phyloP scores from a whole-genome alignment of 1,140 invertebrate genomes.

The Drosophila nasuta region DNA sequence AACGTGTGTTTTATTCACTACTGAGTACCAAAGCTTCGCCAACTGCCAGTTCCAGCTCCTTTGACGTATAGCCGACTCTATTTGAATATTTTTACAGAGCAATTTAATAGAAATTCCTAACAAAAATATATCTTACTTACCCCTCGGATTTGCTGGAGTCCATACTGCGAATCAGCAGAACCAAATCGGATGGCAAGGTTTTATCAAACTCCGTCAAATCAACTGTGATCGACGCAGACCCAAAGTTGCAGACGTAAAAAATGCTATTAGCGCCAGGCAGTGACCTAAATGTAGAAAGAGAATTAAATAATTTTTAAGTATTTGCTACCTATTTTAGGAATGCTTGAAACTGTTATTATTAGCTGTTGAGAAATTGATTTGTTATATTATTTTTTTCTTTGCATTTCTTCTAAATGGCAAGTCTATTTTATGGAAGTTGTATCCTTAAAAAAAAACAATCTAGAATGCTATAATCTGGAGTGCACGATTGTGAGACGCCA shows the following conservation, averaged over 20 bases:
- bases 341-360: no score
- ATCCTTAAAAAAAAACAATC: no score
- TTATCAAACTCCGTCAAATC: conserved; percentile 60
- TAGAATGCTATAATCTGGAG: no score
- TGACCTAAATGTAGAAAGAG: neutral
- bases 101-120: neutral
- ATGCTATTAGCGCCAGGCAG: conserved; percentile 36
- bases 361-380: no score
- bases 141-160: conserved; percentile 47
- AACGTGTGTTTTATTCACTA: conserved; percentile 19
- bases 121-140: conserved; percentile 25
- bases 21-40: conserved; percentile 59
- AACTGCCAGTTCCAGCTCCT: conserved; percentile 13
- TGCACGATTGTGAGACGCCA: no score
- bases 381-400: no score
- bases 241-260: conserved; percentile 66
- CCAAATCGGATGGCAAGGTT: conserved; percentile 33
- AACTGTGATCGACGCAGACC: conserved; percentile 6
- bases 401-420: no score
- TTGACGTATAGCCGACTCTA: conserved; percentile 21
- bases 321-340: no score
- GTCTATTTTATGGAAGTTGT: no score
- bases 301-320: neutral
- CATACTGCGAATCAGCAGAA: conserved; percentile 58
- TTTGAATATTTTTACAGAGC: neutral